Evolutionary conservation across 35 echinoderm and acorn worm genomes (phyloP).

Genomic region (Ptychodera flava): DNA sequence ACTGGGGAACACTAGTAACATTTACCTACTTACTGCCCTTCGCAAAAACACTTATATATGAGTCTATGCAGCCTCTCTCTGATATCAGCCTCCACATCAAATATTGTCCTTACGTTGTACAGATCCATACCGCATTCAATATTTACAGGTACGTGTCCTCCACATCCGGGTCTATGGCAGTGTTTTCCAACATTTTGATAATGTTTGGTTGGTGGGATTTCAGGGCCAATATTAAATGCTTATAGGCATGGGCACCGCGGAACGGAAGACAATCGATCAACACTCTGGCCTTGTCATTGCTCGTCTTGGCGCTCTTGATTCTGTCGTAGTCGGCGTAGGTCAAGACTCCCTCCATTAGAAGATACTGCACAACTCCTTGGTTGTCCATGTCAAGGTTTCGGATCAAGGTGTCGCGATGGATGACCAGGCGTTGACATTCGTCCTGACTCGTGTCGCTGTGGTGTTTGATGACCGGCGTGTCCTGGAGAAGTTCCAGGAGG

Average conservation of each 20-base stretch:
- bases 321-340: constrained; percentile 40
- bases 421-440: constrained; percentile 37
- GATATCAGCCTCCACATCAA: too few relatives aligned
- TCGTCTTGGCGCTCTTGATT: constrained; percentile 38
- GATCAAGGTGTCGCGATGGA: constrained; percentile 52
- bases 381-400: constrained; percentile 45
- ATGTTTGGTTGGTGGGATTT: constrained; percentile 56
- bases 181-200: constrained; percentile 54
- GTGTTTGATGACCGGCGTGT: constrained; percentile 33
- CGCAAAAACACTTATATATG: too few relatives aligned
- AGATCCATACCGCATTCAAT: too few relatives aligned
- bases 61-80: too few relatives aligned
- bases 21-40: too few relatives aligned
- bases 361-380: constrained; percentile 22
- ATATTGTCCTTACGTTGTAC: too few relatives aligned
- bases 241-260: constrained; percentile 52
- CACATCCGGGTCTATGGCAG: not conserved
- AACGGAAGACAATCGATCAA: constrained; percentile 58
- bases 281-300: constrained; percentile 61
- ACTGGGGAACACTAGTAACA: too few relatives aligned
- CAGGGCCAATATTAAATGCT: constrained; percentile 42
- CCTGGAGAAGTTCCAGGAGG: constrained; percentile 53
- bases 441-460: constrained; percentile 6
- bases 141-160: not conserved
- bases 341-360: constrained; percentile 40